These are phyloP conservation scores for Rachycentron canadum DNA, from an alignment of 2,797 vertebrate species.

Conservation along the genomic window DNA sequence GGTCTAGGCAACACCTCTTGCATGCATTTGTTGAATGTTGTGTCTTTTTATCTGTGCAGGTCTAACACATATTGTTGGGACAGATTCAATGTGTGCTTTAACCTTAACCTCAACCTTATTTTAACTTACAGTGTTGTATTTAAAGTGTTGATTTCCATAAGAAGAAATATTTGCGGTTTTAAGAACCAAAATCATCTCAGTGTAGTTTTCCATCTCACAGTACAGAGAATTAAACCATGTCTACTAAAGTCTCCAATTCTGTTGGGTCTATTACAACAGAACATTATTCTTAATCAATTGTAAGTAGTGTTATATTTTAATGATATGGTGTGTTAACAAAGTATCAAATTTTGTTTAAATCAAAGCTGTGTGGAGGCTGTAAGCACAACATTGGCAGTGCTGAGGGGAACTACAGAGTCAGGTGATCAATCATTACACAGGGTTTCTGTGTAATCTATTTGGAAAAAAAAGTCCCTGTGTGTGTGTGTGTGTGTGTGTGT, in stretches of 20 bases:
- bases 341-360: background rate
- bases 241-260: background rate
- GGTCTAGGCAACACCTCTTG: background rate
- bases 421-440: background rate
- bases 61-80: too few relatives aligned
- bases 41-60: background rate
- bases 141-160: too few relatives aligned
- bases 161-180: too few relatives aligned
- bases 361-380: background rate
- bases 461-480: background rate
- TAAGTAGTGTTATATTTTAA: background rate
- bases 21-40: background rate
- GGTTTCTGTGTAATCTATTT: background rate
- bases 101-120: too few relatives aligned
- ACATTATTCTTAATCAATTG: background rate
- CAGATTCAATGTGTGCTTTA: too few relatives aligned
- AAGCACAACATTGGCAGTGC: background rate
- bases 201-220: too few relatives aligned
- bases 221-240: background rate
- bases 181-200: too few relatives aligned
- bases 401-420: background rate
- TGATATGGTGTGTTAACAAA: background rate
- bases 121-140: too few relatives aligned
- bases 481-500: background rate
- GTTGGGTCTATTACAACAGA: too few relatives aligned